Base-by-base conservation (phyloP, 2,888 invertebrate genomes). In the Himalopsyche kuldschensis region DNA sequence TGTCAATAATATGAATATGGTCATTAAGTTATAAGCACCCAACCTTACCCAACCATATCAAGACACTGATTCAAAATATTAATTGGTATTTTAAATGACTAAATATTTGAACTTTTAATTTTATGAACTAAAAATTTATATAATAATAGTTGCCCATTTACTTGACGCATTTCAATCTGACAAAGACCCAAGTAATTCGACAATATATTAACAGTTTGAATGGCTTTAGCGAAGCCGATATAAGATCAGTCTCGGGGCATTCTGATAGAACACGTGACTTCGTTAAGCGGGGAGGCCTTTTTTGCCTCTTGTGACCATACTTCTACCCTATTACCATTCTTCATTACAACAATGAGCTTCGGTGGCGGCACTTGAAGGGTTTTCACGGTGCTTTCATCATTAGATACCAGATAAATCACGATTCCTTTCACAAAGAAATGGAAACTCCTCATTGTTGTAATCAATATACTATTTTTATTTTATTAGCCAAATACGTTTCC, bases 351-450 rank as follows among this genome's bases (percentile, higher is more conserved):
- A 85, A 85, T 85, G 85, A 82, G 31, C 79, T 77, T 76, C 76
- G 30, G 46, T 78, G 47, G 78, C 20, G 77, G 31, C 79, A 55
- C 55, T 55, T 55, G 69, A 81, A 55, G 80, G 76, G 31, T 79
- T 48, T 46, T 47, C 55, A 77, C 55, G 48, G 76, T 79, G 55
- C 80, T 80, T 79, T 46, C 81, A 78, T 78, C 85, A 79, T 82
- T 82, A 83, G 85, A 85, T 85, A 81, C 32, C 46, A 79, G 85
- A 85, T 85, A 83, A 85, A 85, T 83, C 85, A 85, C 85, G 85
- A 63, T 30, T 55, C 48, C 20, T 20, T 55, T 55, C 5, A 8
- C 55, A 20, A n/a, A n/a, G 55, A 55, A 55, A 55, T 24, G 20
- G 55, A 55, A 24, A 55, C 55, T 55, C 3, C 10, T 24, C 20